A percentile compares a stretch with the other conserved stretches of the same genome.
phyloP scores from a whole-genome alignment of 53 echinoderm and acorn worm genomes.

The Antedon mediterranea region DNA sequence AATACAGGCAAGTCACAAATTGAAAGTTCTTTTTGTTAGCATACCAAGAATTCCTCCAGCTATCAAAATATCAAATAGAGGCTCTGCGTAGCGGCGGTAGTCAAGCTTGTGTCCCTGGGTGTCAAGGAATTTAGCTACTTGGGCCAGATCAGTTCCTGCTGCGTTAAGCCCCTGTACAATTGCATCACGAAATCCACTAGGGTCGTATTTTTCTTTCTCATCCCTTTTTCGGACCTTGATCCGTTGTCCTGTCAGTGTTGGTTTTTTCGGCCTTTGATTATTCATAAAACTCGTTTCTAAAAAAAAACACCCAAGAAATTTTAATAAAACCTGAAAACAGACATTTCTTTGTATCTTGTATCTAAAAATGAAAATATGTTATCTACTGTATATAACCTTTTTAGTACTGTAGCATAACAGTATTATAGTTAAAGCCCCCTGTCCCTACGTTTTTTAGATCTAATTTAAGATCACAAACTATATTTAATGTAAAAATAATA shows the following conservation, averaged over 20 bases:
- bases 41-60: constrained; percentile 92
- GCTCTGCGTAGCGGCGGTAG: constrained; percentile 80
- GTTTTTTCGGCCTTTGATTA: constrained; percentile 87
- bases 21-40: too few relatives aligned
- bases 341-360: too few relatives aligned
- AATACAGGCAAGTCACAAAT: too few relatives aligned
- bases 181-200: constrained; percentile 79
- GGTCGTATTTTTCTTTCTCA: constrained; percentile 99
- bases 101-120: constrained; percentile 56
- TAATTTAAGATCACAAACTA: too few relatives aligned
- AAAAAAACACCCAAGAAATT: background rate
- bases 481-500: too few relatives aligned
- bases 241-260: constrained; percentile 99
- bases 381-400: too few relatives aligned
- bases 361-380: too few relatives aligned
- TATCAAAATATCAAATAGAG: constrained; percentile 84
- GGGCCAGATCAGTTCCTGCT: constrained; percentile 78
- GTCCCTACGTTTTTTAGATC: too few relatives aligned
- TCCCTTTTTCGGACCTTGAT: constrained; percentile 99
- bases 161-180: constrained; percentile 79
- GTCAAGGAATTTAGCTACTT: constrained; percentile 86
- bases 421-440: too few relatives aligned
- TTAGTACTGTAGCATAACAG: too few relatives aligned
- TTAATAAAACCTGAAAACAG: too few relatives aligned
- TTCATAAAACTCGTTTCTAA: constrained; percentile 71